phyloP scores from a whole-genome alignment of 2,113 vertebrate genomes.

The Corvus moneduloides region DNA sequence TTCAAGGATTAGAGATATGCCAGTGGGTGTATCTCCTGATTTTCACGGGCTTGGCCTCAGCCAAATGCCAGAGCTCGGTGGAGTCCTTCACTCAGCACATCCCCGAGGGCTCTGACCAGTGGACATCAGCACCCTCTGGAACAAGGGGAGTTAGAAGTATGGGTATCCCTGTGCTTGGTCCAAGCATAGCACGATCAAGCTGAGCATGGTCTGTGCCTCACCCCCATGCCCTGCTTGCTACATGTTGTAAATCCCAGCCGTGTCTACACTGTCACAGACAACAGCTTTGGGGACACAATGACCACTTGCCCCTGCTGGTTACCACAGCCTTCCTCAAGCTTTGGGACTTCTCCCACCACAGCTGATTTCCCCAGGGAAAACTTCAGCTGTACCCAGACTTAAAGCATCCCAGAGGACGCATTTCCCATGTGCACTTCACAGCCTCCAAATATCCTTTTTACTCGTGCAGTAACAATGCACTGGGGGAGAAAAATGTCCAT shows the following conservation, averaged over 20 bases:
- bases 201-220: neutral
- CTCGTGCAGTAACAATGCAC: neutral
- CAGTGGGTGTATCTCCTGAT: neutral
- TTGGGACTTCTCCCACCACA: neutral
- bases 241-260: fast-evolving
- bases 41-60: neutral
- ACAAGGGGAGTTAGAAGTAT: neutral
- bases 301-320: neutral
- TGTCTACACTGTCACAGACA: neutral
- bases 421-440: neutral
- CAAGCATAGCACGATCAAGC: fast-evolving
- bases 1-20: neutral
- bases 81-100: neutral
- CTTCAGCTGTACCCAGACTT: neutral
- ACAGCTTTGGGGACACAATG: neutral
- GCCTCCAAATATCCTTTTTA: neutral
- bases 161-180: neutral
- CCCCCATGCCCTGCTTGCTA: neutral
- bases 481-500: neutral
- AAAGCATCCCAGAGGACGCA: neutral
- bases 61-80: neutral
- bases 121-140: neutral
- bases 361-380: neutral
- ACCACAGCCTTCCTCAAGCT: neutral
- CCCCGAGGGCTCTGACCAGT: neutral